Conservation (phyloP, 2,888 invertebrate genomes). For the Drosophila setosimentum region DNA sequence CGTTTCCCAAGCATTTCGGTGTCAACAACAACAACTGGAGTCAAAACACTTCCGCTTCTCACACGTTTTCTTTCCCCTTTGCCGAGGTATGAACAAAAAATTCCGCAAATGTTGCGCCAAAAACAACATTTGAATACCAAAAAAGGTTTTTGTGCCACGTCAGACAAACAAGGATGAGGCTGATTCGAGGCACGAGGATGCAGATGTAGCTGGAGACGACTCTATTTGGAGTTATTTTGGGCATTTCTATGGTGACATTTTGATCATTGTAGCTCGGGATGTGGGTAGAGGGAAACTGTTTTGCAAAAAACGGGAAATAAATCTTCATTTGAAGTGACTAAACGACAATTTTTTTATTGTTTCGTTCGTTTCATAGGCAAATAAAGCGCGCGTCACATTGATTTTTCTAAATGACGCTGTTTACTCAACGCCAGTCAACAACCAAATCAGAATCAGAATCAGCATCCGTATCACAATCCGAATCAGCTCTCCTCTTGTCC, state of each 20-base stretch:
- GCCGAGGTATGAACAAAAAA: slow-evolving; percentile 27
- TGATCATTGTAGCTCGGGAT: background rate
- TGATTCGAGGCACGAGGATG: slow-evolving; percentile 20
- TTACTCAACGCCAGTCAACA: slow-evolving; percentile 44
- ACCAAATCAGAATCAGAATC: slow-evolving; percentile 20
- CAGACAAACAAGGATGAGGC: slow-evolving; percentile 51
- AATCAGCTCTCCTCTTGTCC: slow-evolving; percentile 32
- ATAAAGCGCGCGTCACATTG: slow-evolving; percentile 45
- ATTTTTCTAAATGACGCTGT: slow-evolving; percentile 66
- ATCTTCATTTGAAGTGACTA: slow-evolving; percentile 61
- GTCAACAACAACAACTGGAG: slow-evolving; percentile 32
- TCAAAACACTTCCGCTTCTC: slow-evolving; percentile 70
- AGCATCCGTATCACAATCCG: background rate
- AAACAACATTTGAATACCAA: slow-evolving; percentile 76
- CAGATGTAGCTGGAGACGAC: slow-evolving; percentile 48
- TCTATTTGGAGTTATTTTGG: slow-evolving; percentile 59
- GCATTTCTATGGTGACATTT: slow-evolving; percentile 37
- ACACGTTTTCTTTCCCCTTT: slow-evolving; percentile 51
- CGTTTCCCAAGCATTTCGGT: slow-evolving; percentile 46
- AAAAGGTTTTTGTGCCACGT: slow-evolving; percentile 67
- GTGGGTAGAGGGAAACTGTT: background rate
- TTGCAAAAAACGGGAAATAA: slow-evolving; percentile 15
- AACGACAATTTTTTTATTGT: slow-evolving; percentile 60
- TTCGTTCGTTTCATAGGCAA: slow-evolving; percentile 43
- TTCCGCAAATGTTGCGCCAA: slow-evolving; percentile 71